These are phyloP conservation scores for Sinohyriopsis cumingii DNA, from an alignment of 2,888 invertebrate species.

Conservation along the genomic window DNA sequence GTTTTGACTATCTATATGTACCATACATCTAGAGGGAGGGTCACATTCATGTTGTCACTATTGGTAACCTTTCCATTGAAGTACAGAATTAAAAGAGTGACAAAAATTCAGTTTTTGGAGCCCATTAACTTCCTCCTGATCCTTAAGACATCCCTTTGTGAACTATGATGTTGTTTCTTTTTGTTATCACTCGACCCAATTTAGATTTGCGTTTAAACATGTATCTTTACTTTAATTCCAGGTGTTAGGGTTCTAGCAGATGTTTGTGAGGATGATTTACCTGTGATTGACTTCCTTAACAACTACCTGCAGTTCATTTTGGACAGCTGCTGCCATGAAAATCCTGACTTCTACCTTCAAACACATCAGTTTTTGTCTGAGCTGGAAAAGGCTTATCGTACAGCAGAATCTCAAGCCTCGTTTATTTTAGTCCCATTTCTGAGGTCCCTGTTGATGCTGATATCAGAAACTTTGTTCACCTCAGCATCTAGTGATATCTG, in stretches of 20 bases:
- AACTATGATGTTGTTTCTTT: too few relatives aligned
- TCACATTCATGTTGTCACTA: too few relatives aligned
- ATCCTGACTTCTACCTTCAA: slow-evolving; percentile 38
- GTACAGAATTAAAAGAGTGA: too few relatives aligned
- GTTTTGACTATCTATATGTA: too few relatives aligned
- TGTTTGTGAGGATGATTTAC: slow-evolving; percentile 42
- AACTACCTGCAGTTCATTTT: slow-evolving; percentile 34
- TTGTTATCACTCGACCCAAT: too few relatives aligned
- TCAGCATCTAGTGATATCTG: slow-evolving; percentile 37
- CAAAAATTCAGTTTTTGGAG: too few relatives aligned
- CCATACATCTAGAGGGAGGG: too few relatives aligned
- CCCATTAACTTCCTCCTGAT: too few relatives aligned
- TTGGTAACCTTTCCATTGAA: too few relatives aligned
- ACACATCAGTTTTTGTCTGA: slow-evolving; percentile 37
- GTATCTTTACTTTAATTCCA: slow-evolving; percentile 8
- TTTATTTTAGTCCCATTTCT: slow-evolving; percentile 39
- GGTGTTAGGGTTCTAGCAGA: slow-evolving; percentile 42
- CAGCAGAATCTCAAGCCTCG: slow-evolving; percentile 26
- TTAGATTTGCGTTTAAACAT: too few relatives aligned
- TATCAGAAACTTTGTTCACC: slow-evolving; percentile 42
- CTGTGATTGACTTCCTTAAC: slow-evolving; percentile 39
- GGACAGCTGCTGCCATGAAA: slow-evolving; percentile 32
- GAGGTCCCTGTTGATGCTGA: slow-evolving; percentile 34
- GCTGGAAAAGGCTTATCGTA: slow-evolving; percentile 34
- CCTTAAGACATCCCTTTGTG: too few relatives aligned